A percentile compares a stretch with the other conserved stretches of the same genome.
These are phyloP conservation scores for Tanypteryx hageni DNA, from an alignment of 2,888 invertebrate genomes.

Conservation along the genomic window DNA sequence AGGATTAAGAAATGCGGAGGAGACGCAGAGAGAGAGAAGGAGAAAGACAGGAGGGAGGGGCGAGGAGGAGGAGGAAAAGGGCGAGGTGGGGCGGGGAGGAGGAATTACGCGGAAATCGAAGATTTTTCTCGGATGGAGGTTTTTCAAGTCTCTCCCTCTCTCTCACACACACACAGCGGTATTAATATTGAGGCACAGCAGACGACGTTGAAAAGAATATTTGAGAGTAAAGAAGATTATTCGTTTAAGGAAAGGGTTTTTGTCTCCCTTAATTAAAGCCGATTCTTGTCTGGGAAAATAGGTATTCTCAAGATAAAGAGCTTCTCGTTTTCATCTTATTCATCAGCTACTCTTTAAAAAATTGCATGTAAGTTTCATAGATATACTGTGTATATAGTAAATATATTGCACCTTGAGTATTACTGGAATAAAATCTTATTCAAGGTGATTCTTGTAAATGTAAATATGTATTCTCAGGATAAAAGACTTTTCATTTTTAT, in stretches of 20 bases:
- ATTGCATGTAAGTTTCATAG: too few relatives aligned
- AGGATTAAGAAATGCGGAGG: not conserved
- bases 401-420: too few relatives aligned
- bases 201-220: constrained; percentile 2
- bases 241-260: not conserved
- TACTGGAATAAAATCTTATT: too few relatives aligned
- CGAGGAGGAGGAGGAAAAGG: not conserved
- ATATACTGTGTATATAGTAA: too few relatives aligned
- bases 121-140: not conserved
- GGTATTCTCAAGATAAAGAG: not conserved
- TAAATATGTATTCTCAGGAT: too few relatives aligned
- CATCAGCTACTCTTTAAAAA: too few relatives aligned
- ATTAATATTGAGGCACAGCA: not conserved
- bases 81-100: not conserved
- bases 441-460: too few relatives aligned
- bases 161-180: not conserved
- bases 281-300: not conserved
- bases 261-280: not conserved
- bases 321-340: too few relatives aligned
- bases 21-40: too few relatives aligned
- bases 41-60: not conserved
- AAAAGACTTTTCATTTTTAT: too few relatives aligned
- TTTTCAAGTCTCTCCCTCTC: too few relatives aligned
- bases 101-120: not conserved
- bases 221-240: not conserved